Evolutionary conservation across 2,888 invertebrate species (phyloP).

Genomic region (Epinotia brunnichana): DNA sequence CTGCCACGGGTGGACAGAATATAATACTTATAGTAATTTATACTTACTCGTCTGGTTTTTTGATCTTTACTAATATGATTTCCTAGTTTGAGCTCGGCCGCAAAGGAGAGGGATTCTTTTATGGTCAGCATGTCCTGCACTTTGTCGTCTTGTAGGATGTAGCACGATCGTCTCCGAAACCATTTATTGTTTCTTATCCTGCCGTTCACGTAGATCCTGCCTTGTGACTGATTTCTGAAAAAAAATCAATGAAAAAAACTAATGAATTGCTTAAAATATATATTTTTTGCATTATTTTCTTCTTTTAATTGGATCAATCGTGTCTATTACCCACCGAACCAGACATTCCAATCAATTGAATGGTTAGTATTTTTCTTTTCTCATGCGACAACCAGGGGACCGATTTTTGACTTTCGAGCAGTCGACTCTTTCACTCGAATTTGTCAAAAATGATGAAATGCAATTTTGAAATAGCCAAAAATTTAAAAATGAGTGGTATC

Average conservation of each 20-base stretch:
- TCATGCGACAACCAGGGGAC: no score
- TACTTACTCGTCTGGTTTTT: conserved; percentile 86
- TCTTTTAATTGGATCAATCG: no score
- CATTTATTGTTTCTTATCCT: conserved; percentile 85
- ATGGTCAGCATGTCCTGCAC: conserved; percentile 93
- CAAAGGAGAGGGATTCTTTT: conserved; percentile 92
- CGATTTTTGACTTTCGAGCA: no score
- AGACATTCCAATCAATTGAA: no score
- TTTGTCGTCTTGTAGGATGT: conserved; percentile 94
- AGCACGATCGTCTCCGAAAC: conserved; percentile 91
- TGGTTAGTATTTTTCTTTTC: no score
- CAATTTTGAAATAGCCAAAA: no score
- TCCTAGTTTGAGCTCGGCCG: conserved; percentile 93
- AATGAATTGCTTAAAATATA: not conserved
- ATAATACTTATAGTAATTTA: no score
- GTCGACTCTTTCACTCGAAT: no score
- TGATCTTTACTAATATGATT: conserved; percentile 84
- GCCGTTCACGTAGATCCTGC: conserved; percentile 89
- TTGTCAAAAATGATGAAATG: no score
- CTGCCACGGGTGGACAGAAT: no score
- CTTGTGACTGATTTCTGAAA: conserved; percentile 81
- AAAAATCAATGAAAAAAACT: conserved; percentile 9
- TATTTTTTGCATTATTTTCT: not conserved
- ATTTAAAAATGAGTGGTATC: no score
- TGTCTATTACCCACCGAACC: no score